phyloP scores from a whole-genome alignment of 2,888 invertebrate species.

The Habroteleia sp. region DNA sequence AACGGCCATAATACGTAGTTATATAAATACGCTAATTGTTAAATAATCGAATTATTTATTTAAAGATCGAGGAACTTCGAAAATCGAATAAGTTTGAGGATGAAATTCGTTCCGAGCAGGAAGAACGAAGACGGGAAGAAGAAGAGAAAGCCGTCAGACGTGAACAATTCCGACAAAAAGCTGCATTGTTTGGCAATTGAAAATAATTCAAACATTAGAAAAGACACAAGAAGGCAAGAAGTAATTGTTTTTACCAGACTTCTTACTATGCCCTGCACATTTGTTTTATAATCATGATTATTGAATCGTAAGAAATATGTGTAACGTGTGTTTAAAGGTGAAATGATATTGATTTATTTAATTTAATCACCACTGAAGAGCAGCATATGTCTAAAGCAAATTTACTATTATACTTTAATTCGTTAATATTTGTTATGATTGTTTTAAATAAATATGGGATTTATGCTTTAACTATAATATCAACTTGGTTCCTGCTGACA shows the following conservation, averaged over 20 bases:
- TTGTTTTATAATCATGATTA: no score
- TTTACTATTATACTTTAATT: no score
- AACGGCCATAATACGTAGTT: no score
- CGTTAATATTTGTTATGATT: no score
- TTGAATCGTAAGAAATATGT: conserved; percentile 7
- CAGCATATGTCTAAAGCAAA: no score
- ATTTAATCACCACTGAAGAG: not conserved
- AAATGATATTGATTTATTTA: conserved; percentile 13
- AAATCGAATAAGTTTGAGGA: conserved; percentile 94
- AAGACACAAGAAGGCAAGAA: conserved; percentile 9
- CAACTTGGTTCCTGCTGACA: no score
- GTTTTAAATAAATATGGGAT: no score
- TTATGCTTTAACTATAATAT: no score
- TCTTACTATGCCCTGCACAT: no score
- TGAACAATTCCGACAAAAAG: conserved; percentile 93
- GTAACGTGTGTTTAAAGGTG: conserved; percentile 7
- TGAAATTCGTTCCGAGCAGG: conserved; percentile 95
- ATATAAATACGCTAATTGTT: not conserved
- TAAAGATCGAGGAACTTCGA: conserved; percentile 90
- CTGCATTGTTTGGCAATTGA: conserved; percentile 88
- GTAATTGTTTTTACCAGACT: conserved; percentile 5
- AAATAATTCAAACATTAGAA: conserved; percentile 6
- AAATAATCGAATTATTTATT: no score
- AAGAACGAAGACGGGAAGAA: conserved; percentile 90
- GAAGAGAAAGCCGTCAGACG: conserved; percentile 91